Conservation (phyloP, 1,140 invertebrate genomes). For the Brachystomella parvula region DNA sequence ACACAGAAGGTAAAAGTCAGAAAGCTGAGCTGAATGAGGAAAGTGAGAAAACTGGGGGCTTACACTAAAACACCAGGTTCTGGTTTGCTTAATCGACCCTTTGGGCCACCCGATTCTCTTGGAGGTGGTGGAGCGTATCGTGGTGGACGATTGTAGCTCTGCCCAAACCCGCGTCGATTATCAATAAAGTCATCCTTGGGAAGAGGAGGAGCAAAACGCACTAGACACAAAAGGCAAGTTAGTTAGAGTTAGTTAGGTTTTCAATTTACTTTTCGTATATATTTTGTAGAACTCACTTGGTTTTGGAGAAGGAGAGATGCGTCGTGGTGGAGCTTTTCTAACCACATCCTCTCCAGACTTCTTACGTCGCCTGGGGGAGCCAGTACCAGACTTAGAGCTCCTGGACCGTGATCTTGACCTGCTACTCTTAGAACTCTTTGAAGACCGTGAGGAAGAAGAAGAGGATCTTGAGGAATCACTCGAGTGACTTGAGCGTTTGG, state of each 20-base stretch:
- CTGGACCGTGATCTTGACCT: constrained; percentile 24
- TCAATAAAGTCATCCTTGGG: constrained; percentile 29
- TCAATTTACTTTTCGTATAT: neutral
- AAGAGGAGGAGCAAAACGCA: constrained; percentile 34
- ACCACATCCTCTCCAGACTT: constrained; percentile 20
- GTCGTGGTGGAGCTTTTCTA: constrained; percentile 33
- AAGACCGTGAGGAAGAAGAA: constrained; percentile 36
- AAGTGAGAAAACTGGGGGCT: constrained; percentile 11
- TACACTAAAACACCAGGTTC: constrained; percentile 12
- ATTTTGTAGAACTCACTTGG: constrained; percentile 15
- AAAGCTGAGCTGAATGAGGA: neutral
- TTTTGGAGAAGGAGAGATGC: constrained; percentile 28
- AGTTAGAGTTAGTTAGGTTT: neutral
- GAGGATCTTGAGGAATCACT: constrained; percentile 30
- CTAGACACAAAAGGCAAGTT: constrained; percentile 21
- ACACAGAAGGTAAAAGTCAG: neutral
- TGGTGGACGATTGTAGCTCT: constrained; percentile 16
- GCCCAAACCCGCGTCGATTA: constrained; percentile 2
- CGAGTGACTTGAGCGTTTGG: constrained; percentile 58
- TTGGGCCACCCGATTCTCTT: neutral
- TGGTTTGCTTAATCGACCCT: constrained; percentile 18
- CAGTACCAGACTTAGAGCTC: constrained; percentile 29
- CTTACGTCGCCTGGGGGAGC: constrained; percentile 28
- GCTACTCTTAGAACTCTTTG: constrained; percentile 38
- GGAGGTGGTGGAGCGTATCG: constrained; percentile 29